Evolutionary conservation across 1,140 invertebrate species (phyloP).

Genomic region (Drosophila lacertosa): DNA sequence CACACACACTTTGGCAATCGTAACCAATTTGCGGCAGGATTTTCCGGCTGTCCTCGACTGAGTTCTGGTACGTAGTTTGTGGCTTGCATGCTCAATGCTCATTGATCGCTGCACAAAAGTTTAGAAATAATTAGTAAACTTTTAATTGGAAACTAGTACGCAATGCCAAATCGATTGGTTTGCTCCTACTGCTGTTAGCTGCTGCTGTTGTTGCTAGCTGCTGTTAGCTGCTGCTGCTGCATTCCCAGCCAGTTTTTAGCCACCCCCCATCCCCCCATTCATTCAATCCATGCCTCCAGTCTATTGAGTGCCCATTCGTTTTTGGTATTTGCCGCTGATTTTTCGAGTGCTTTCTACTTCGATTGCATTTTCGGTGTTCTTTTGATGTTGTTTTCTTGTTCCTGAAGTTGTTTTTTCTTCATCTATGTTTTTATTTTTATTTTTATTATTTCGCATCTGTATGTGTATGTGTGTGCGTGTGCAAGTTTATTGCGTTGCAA

Average conservation of each 20-base stretch:
- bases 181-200: slow-evolving; percentile 9
- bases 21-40: slow-evolving; percentile 74
- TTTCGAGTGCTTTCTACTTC: slow-evolving; percentile 76
- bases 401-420: slow-evolving; percentile 14
- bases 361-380: slow-evolving; percentile 66
- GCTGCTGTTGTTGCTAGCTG: slow-evolving; percentile 1
- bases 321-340: slow-evolving; percentile 77
- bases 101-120: slow-evolving; percentile 79
- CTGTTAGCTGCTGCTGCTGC: slow-evolving; percentile 9
- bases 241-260: slow-evolving; percentile 1
- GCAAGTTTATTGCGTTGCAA: slow-evolving; percentile 76
- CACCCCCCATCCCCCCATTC: no score
- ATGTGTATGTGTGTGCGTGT: slow-evolving; percentile 22
- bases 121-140: slow-evolving; percentile 82
- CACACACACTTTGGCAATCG: slow-evolving; percentile 55
- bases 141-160: slow-evolving; percentile 82
- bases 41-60: slow-evolving; percentile 39
- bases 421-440: not conserved
- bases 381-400: slow-evolving; percentile 57
- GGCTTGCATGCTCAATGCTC: slow-evolving; percentile 74
- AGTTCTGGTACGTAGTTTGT: slow-evolving; percentile 30
- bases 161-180: slow-evolving; percentile 72
- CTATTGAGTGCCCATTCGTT: slow-evolving; percentile 70
- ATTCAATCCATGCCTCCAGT: slow-evolving; percentile 16
- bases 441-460: slow-evolving; percentile 4